These are phyloP conservation scores for Smutsia gigantea DNA, from an alignment of 2,797 vertebrate genomes.

Conservation along the genomic window DNA sequence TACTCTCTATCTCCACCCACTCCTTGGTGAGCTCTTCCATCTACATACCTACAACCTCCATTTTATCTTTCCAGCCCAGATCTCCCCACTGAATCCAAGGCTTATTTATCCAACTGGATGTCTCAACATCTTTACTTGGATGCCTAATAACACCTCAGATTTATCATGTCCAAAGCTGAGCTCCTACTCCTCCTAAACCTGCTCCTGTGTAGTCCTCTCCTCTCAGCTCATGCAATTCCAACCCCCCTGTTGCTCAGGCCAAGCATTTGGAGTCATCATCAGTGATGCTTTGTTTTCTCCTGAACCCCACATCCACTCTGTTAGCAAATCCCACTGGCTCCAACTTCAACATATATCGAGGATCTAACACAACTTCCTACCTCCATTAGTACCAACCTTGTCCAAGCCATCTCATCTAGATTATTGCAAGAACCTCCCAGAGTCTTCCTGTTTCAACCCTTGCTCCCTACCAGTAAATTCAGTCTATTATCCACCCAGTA, in stretches of 20 bases:
- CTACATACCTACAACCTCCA: neutral
- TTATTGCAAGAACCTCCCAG: neutral
- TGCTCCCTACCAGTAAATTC: too few relatives aligned
- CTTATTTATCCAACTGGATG: neutral
- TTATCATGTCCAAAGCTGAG: neutral
- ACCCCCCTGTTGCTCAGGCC: neutral
- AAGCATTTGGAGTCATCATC: neutral
- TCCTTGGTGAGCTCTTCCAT: neutral
- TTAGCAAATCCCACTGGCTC: neutral
- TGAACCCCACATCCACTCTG: neutral
- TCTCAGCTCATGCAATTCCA: neutral
- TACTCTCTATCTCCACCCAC: neutral
- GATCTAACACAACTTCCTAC: neutral
- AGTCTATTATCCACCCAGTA: neutral
- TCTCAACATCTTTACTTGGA: neutral
- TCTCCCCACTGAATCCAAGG: neutral
- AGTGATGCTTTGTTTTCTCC: neutral
- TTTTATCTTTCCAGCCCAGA: neutral
- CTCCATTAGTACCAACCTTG: neutral
- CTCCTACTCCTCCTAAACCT: neutral
- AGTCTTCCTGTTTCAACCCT: neutral
- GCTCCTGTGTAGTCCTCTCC: neutral
- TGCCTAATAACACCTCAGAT: neutral
- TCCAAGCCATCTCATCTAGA: neutral
- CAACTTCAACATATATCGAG: neutral